These are phyloP conservation scores for Mormyrus hasselquistii DNA, from an alignment of 2,797 vertebrate genomes.

Conservation along the genomic window DNA sequence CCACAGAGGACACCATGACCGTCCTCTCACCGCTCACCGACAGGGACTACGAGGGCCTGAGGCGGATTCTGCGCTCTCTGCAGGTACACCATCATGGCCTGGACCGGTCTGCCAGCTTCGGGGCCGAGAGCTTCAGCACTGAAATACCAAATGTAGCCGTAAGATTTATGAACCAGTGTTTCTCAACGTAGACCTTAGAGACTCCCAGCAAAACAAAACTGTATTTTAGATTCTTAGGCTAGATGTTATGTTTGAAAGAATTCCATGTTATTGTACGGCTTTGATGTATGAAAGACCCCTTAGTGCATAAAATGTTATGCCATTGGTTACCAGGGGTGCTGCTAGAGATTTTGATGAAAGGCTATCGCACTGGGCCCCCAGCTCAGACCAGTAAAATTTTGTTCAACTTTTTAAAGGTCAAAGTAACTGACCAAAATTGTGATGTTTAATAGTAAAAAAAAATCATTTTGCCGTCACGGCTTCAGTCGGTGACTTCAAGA, in stretches of 20 bases:
- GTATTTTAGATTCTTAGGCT: neutral
- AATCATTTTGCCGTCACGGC: neutral
- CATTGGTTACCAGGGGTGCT: neutral
- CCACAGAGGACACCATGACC: constrained; percentile 96
- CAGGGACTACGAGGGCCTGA: constrained; percentile 91
- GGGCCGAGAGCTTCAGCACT: neutral
- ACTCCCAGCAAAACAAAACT: neutral
- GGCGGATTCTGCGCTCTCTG: constrained; percentile 85
- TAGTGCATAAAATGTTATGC: neutral
- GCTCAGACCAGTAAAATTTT: neutral
- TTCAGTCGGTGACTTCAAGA: no score
- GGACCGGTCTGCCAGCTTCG: neutral
- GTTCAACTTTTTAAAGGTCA: neutral
- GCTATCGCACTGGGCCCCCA: neutral
- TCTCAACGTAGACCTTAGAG: neutral
- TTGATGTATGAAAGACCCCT: neutral
- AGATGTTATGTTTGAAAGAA: neutral
- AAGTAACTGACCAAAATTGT: neutral
- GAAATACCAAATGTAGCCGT: neutral
- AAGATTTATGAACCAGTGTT: neutral
- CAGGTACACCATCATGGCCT: constrained; percentile 64
- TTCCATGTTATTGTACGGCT: neutral
- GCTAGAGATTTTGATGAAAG: neutral
- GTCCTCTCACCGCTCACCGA: constrained; percentile 92
- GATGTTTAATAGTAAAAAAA: neutral